These are phyloP conservation scores for Allygus modestus DNA, from an alignment of 2,888 invertebrate genomes.

Conservation along the genomic window DNA sequence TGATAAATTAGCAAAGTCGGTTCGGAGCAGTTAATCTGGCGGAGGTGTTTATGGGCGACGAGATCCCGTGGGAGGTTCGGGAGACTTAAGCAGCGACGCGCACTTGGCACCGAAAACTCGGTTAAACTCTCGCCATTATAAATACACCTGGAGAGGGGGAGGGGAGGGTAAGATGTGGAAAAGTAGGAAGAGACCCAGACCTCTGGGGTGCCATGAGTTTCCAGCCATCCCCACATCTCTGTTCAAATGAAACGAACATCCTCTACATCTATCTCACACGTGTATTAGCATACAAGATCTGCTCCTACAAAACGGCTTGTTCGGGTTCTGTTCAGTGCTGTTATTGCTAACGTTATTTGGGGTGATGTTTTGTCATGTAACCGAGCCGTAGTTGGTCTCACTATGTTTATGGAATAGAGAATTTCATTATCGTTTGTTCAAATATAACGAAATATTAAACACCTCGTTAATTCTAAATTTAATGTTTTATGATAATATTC, in stretches of 20 bases:
- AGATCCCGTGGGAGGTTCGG: not conserved
- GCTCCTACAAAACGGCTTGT: not conserved
- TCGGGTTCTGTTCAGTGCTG: not conserved
- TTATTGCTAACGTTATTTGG: too few relatives aligned
- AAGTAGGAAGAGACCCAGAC: conserved; percentile 41
- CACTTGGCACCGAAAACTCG: conserved; percentile 44
- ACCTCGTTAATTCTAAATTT: too few relatives aligned
- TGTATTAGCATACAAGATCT: conserved; percentile 10
- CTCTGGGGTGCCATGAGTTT: conserved; percentile 35
- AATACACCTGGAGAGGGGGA: conserved; percentile 44
- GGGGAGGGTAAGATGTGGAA: conserved; percentile 39
- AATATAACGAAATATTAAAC: too few relatives aligned
- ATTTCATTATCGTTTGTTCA: too few relatives aligned
- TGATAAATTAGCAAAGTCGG: conserved; percentile 48
- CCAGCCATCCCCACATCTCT: not conserved
- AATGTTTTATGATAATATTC: too few relatives aligned
- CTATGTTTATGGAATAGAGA: too few relatives aligned
- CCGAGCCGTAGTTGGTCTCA: too few relatives aligned
- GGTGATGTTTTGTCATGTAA: too few relatives aligned
- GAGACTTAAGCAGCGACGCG: too few relatives aligned
- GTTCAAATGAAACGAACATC: conserved; percentile 24
- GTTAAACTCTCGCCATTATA: conserved; percentile 47
- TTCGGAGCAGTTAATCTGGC: conserved; percentile 15
- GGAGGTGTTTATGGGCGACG: conserved; percentile 35
- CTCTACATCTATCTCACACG: not conserved